Evolutionary conservation across 1,140 invertebrate genomes (phyloP), one percentile per base, ranked within the genome.

Genomic region (Halyomorpha halys): DNA sequence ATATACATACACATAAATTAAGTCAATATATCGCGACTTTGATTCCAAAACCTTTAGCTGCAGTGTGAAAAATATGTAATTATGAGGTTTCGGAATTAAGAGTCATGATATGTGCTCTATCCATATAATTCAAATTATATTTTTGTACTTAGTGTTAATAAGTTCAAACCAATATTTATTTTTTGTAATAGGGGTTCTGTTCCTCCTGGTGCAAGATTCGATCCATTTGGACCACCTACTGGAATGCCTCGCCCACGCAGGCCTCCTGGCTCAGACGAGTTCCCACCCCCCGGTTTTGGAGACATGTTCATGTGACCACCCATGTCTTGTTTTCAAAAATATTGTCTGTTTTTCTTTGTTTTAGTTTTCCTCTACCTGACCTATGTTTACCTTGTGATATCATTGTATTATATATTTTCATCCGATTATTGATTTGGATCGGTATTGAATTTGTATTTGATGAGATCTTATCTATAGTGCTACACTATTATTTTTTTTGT

Each of bases 121-220:
- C n/a, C n/a, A n/a, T n/a, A n/a, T n/a, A n/a, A n/a, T n/a, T n/a
- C n/a, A n/a, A n/a, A n/a, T n/a, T n/a, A n/a, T n/a, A n/a, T n/a
- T n/a, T n/a, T n/a, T n/a, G n/a, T n/a, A n/a, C n/a, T n/a, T n/a
- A n/a, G n/a, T n/a, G n/a, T n/a, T n/a, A n/a, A n/a, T n/a, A n/a
- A n/a, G n/a, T n/a, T n/a, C n/a, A n/a, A n/a, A n/a, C n/a, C n/a
- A n/a, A n/a, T n/a, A n/a, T n/a, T n/a, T n/a, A n/a, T 39, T 49
- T 65, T 68, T 65, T 66, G 64, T 76, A 74, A 63, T 71, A 85
- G 82, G 65, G 85, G 85, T 25, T 77, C 84, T 27, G 76, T 89
- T 18, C 86, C 86, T 27, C 86, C 86, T 1, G 83, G 85, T 39
- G 87, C 89, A 13, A 79, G 88, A 69, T 92, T 89, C 73, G 88